Conservation (phyloP, 2,888 invertebrate species). For the Xestoiulus laeticollis region DNA sequence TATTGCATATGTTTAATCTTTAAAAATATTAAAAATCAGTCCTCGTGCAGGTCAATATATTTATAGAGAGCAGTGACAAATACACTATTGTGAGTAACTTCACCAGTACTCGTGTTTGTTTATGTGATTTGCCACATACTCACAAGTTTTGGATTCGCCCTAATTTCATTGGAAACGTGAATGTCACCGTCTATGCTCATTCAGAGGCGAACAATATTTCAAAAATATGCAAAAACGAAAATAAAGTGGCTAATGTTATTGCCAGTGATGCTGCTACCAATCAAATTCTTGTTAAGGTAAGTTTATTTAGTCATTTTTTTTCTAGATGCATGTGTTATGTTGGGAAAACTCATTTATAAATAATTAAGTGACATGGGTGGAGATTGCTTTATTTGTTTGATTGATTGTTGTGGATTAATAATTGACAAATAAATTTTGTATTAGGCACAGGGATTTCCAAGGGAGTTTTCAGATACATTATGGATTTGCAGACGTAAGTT, state of each 20-base stretch:
- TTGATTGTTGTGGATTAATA: too few relatives aligned
- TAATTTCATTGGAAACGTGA: conserved; percentile 25
- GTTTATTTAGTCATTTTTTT: background rate
- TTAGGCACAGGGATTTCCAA: conserved; percentile 39
- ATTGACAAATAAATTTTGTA: background rate
- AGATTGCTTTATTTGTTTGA: too few relatives aligned
- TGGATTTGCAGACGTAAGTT: conserved; percentile 23
- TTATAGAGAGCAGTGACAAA: background rate
- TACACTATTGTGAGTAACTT: background rate
- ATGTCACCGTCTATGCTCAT: conserved; percentile 48
- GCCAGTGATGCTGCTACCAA: conserved; percentile 46
- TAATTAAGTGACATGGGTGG: too few relatives aligned
- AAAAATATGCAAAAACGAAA: background rate
- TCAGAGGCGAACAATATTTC: background rate
- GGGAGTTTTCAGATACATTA: background rate
- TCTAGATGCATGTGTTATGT: background rate
- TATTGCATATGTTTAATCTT: background rate
- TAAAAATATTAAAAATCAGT: background rate
- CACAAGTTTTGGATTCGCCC: conserved; percentile 38
- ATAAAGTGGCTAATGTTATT: conserved; percentile 1
- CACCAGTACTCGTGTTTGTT: background rate
- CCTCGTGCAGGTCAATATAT: conserved; percentile 21
- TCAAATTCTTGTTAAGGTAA: conserved; percentile 42
- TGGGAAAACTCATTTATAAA: background rate
- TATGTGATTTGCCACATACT: conserved; percentile 16